These are phyloP conservation scores for Euphonia xanthogaster DNA, from an alignment of 2,797 vertebrate species.

Conservation along the genomic window DNA sequence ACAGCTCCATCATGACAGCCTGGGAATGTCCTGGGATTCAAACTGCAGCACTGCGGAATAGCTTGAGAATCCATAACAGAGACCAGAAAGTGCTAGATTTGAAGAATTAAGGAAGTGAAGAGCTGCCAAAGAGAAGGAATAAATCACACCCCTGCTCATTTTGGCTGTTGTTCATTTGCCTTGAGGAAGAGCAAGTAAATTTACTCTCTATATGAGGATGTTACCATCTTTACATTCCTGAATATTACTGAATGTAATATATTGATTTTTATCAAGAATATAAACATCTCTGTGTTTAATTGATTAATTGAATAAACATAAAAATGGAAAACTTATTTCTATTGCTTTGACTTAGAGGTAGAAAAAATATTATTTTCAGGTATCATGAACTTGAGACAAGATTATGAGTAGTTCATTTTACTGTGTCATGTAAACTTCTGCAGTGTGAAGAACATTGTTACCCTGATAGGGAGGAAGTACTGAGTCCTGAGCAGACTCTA, in stretches of 20 bases:
- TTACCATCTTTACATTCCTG: background rate
- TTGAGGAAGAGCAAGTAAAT: conserved; percentile 6
- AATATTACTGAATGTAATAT: background rate
- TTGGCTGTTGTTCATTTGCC: conserved; percentile 41
- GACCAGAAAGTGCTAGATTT: background rate
- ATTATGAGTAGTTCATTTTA: background rate
- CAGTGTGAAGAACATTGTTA: background rate
- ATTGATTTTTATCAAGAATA: conserved; percentile 8
- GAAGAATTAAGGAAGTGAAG: conserved; percentile 4
- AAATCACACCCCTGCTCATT: background rate
- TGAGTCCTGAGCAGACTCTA: background rate
- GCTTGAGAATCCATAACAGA: background rate
- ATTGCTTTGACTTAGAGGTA: background rate
- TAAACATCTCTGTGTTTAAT: background rate
- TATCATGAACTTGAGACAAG: background rate
- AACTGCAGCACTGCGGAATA: background rate
- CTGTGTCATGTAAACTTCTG: background rate
- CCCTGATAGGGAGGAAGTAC: background rate
- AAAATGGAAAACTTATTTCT: background rate
- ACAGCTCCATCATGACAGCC: background rate
- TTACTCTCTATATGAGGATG: background rate
- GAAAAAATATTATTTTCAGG: background rate
- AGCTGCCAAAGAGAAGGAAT: background rate
- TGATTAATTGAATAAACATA: background rate
- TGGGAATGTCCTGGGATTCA: background rate